Evolutionary conservation across 2,113 vertebrate genomes (phyloP).

Genomic region (Pseudopipra pipra): DNA sequence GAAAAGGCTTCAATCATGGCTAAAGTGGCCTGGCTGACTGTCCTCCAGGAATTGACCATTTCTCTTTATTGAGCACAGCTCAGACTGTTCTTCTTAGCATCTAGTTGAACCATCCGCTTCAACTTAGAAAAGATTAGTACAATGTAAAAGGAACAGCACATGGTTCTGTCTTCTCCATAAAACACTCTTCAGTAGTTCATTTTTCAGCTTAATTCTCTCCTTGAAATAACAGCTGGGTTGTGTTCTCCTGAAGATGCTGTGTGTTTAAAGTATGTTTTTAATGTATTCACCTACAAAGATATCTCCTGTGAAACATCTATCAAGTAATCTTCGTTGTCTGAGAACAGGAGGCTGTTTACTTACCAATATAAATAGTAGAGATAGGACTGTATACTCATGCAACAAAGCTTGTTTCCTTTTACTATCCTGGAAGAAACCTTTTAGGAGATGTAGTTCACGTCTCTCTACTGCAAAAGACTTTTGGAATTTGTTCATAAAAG

Average conservation of each 20-base stretch:
- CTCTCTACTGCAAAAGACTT: not conserved
- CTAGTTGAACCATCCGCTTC: not conserved
- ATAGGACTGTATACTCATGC: not conserved
- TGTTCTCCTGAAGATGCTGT: not conserved
- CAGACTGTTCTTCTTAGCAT: not conserved
- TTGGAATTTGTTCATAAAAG: not conserved
- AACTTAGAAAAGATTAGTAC: not conserved
- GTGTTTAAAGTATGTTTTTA: not conserved
- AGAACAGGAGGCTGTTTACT: not conserved
- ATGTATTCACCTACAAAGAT: not conserved
- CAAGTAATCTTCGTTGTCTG: not conserved
- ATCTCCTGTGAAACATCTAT: not conserved
- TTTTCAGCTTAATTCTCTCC: not conserved
- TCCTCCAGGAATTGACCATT: not conserved
- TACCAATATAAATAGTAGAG: not conserved
- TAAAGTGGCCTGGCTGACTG: not conserved
- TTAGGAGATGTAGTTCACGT: not conserved
- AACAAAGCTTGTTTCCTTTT: not conserved
- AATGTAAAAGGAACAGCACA: not conserved
- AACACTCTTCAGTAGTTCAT: not conserved
- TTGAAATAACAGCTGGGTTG: not conserved
- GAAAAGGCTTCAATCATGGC: not conserved
- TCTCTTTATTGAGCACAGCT: not conserved
- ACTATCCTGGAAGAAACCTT: not conserved
- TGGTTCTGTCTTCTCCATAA: not conserved